Conservation (phyloP, 2,888 invertebrate genomes). For the Coelinius sp. region DNA sequence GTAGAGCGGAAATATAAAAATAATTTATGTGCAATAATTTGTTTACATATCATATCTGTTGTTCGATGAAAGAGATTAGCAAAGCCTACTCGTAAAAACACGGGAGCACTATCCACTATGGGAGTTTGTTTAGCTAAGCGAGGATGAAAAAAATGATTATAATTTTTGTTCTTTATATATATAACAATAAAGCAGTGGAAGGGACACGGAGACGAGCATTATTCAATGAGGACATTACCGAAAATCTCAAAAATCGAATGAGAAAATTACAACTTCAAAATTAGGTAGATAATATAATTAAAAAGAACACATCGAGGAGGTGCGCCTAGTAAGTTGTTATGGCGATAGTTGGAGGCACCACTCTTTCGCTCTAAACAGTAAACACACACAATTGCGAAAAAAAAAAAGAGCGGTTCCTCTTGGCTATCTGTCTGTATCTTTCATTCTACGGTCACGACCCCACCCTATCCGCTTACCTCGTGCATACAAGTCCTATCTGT, state of each 20-base stretch:
- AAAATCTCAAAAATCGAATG: not conserved
- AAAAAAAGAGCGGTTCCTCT: not conserved
- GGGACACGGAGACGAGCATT: slow-evolving; percentile 16
- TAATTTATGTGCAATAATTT: not conserved
- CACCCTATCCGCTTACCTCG: not conserved
- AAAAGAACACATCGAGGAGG: not conserved
- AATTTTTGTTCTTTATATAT: slow-evolving; percentile 1
- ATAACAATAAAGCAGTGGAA: slow-evolving; percentile 18
- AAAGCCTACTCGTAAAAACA: slow-evolving; percentile 9
- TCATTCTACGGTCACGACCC: slow-evolving; percentile 11
- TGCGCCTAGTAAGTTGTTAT: not conserved
- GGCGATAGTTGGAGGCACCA: slow-evolving; percentile 3
- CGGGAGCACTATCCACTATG: not conserved
- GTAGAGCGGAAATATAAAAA: not conserved
- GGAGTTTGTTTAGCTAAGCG: slow-evolving; percentile 12
- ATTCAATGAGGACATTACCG: not conserved
- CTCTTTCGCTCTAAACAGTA: slow-evolving; percentile 9
- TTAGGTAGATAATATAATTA: not conserved
- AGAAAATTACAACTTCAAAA: not conserved
- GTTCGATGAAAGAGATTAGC: slow-evolving; percentile 6
- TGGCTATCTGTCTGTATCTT: not conserved
- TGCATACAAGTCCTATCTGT: not conserved
- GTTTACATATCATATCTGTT: not conserved
- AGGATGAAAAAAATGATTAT: slow-evolving; percentile 18
- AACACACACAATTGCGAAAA: not conserved